A percentile compares a stretch with the other conserved stretches of the same genome.
These are phyloP conservation scores for Sphaerodactylus townsendi DNA, from an alignment of 2,113 vertebrate genomes.

Conservation along the genomic window DNA sequence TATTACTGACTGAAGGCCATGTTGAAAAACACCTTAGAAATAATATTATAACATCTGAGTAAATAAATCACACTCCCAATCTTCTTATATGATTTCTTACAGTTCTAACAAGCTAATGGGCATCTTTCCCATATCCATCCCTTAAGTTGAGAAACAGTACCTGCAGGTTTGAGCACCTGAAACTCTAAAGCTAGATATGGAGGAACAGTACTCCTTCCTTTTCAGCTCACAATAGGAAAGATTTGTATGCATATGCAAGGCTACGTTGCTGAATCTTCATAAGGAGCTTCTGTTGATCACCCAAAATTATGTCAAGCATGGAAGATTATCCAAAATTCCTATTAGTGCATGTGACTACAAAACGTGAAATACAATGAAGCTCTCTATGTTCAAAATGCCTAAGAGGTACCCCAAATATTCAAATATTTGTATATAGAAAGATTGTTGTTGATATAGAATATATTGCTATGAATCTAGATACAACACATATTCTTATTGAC, in stretches of 20 bases:
- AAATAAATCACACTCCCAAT: too few relatives aligned
- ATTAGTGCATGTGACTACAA: background rate
- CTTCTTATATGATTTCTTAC: background rate
- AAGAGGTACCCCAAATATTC: background rate
- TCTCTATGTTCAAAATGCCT: too few relatives aligned
- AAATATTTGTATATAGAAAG: background rate
- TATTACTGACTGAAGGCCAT: constrained; percentile 56
- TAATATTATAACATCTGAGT: constrained; percentile 47
- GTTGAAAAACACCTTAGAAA: constrained; percentile 67
- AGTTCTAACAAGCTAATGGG: background rate
- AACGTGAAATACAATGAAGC: background rate
- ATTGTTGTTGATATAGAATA: background rate
- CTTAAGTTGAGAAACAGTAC: background rate
- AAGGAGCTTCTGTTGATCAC: background rate
- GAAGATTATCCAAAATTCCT: background rate
- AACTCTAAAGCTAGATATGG: too few relatives aligned
- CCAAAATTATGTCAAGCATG: background rate
- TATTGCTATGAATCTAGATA: background rate
- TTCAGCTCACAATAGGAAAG: background rate
- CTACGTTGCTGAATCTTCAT: background rate
- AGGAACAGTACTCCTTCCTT: background rate
- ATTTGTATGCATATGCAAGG: background rate
- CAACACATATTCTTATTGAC: background rate
- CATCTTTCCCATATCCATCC: background rate
- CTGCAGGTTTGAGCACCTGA: background rate